A percentile compares a stretch with the other conserved stretches of the same genome.
These are phyloP conservation scores for Drosophila histrio DNA, from an alignment of 2,888 invertebrate genomes.

Conservation along the genomic window DNA sequence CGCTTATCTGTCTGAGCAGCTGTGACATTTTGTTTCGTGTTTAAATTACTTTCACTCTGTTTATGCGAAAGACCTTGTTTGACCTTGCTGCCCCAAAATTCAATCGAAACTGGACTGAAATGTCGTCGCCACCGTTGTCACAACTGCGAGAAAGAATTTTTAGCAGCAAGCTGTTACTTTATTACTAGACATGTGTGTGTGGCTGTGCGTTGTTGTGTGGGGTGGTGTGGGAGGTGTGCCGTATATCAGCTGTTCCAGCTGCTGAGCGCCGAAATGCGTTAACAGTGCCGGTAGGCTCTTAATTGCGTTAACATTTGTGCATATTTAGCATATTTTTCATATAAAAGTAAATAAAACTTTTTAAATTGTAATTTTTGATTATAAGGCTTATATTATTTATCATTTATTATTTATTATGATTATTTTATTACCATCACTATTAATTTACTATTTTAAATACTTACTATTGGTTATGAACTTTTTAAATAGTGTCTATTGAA, in stretches of 20 bases:
- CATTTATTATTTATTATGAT: too few species aligned
- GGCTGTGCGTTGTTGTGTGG: not conserved
- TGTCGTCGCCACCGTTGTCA: not conserved
- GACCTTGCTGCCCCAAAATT: constrained; percentile 68
- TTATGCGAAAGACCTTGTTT: constrained; percentile 74
- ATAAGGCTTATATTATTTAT: too few species aligned
- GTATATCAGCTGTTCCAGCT: constrained; percentile 33
- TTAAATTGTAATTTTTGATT: too few species aligned
- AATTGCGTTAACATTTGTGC: not conserved
- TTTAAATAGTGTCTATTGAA: too few species aligned
- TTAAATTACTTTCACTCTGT: constrained; percentile 32
- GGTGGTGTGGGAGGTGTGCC: not conserved
- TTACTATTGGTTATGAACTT: too few species aligned
- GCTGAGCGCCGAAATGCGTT: not conserved
- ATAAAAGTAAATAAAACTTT: not conserved
- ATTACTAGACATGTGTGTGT: constrained; percentile 7
- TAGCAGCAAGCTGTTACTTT: constrained; percentile 14
- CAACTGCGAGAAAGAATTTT: constrained; percentile 2
- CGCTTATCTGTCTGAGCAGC: constrained; percentile 28
- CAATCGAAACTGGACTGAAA: constrained; percentile 24
- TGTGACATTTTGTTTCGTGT: constrained; percentile 45
- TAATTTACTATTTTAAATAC: too few species aligned
- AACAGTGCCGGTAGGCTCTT: constrained; percentile 1
- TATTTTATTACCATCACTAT: too few species aligned
- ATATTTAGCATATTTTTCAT: not conserved